phyloP scores from a whole-genome alignment of 2,888 invertebrate genomes.

The Ophioninae sp. region DNA sequence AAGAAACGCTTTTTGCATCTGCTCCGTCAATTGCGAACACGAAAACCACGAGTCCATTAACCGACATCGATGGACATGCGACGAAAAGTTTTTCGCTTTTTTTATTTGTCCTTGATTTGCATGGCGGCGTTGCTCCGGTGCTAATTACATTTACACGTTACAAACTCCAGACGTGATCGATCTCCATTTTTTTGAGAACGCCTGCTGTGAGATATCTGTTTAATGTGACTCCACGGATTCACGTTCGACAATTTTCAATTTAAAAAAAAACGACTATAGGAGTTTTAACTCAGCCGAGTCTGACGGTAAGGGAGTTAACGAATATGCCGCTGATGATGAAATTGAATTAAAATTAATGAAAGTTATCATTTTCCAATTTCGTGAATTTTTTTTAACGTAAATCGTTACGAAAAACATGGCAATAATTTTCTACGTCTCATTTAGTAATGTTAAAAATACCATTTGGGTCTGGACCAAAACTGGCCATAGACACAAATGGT shows the following conservation, averaged over 20 bases:
- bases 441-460: too few species aligned
- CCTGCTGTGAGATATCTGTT: neutral
- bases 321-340: neutral
- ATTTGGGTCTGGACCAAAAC: too few species aligned
- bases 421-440: too few species aligned
- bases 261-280: neutral
- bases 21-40: neutral
- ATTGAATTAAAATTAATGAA: neutral
- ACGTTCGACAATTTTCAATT: neutral
- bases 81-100: neutral
- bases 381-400: too few species aligned
- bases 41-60: conserved; percentile 28
- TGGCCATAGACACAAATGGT: neutral
- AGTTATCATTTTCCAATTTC: too few species aligned
- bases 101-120: conserved; percentile 18
- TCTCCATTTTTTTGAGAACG: neutral
- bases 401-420: too few species aligned
- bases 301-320: neutral
- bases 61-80: conserved; percentile 25
- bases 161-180: neutral
- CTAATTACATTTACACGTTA: neutral
- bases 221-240: neutral
- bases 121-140: too few species aligned
- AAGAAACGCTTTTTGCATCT: neutral
- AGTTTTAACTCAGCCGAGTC: neutral